phyloP scores from a whole-genome alignment of 2,797 vertebrate genomes.

The Tolypeutes matacus region DNA sequence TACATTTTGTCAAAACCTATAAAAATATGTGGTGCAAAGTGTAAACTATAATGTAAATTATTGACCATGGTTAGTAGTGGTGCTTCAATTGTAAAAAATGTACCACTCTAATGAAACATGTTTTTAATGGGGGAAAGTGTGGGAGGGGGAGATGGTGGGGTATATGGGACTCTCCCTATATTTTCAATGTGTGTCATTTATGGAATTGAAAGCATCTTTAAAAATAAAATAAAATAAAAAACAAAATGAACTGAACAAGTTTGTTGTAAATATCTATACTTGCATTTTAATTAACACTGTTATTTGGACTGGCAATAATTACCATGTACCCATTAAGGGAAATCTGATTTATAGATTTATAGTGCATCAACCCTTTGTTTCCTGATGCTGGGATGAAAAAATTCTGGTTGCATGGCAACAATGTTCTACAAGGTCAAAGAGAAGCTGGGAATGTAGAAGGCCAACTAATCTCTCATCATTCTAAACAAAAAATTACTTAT shows the following conservation, averaged over 20 bases:
- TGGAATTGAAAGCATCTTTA: no score
- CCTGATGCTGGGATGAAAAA: not conserved
- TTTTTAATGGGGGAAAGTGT: no score
- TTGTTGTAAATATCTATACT: slow-evolving; percentile 39
- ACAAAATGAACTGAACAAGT: not conserved
- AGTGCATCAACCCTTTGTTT: not conserved
- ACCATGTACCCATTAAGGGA: not conserved
- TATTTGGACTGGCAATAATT: slow-evolving; percentile 55
- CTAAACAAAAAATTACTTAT: not conserved
- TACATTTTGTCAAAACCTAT: no score
- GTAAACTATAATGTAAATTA: no score
- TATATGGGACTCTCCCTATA: no score
- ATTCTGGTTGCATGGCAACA: slow-evolving; percentile 15
- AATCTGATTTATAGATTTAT: not conserved
- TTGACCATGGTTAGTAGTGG: no score
- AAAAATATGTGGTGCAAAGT: no score
- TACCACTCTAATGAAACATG: no score
- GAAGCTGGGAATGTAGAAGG: not conserved
- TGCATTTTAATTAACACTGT: slow-evolving; percentile 64
- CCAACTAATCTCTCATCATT: not conserved
- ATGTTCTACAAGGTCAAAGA: slow-evolving; percentile 49
- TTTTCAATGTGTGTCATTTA: no score
- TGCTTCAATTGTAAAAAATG: no score
- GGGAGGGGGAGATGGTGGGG: no score
- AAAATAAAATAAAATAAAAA: no score